A percentile compares a stretch with the other conserved stretches of the same genome.
These are phyloP conservation scores for Tenualosa thibaudeaui DNA, from an alignment of 2,797 vertebrate genomes.

Conservation along the genomic window DNA sequence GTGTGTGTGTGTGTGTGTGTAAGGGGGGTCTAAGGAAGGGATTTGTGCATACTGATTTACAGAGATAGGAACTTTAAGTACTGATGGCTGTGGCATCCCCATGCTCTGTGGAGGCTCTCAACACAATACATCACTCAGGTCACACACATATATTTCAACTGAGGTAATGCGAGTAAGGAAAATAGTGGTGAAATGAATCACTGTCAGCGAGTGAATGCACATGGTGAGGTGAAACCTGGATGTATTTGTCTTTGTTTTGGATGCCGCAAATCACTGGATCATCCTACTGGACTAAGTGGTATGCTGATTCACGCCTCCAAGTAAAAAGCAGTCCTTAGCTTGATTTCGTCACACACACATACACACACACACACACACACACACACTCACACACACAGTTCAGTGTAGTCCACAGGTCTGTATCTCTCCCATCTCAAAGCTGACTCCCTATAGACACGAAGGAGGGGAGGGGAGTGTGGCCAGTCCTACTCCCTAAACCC, in stretches of 20 bases:
- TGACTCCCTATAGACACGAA: background rate
- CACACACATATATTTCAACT: conserved; percentile 8
- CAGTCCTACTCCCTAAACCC: background rate
- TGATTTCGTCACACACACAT: background rate
- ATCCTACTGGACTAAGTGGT: background rate
- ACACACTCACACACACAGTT: background rate
- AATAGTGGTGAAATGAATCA: conserved; percentile 31
- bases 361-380: no score
- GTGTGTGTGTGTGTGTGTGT: background rate
- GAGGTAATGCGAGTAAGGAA: conserved; percentile 17
- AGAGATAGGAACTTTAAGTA: conserved; percentile 17
- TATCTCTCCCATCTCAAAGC: background rate
- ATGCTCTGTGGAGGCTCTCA: background rate
- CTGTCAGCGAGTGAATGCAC: background rate
- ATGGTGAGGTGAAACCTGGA: background rate
- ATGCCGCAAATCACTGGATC: background rate
- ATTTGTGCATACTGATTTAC: background rate
- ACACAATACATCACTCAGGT: conserved; percentile 4
- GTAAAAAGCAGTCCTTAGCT: background rate
- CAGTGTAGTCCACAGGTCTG: background rate
- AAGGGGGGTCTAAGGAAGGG: background rate
- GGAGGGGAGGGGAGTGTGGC: background rate
- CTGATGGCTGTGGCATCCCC: conserved; percentile 3
- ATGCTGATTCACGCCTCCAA: background rate
- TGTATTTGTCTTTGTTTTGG: background rate